Evolutionary conservation across 2,888 invertebrate genomes (phyloP), one percentile per base, ranked within the genome.

Genomic region (Orchesella flavescens): DNA sequence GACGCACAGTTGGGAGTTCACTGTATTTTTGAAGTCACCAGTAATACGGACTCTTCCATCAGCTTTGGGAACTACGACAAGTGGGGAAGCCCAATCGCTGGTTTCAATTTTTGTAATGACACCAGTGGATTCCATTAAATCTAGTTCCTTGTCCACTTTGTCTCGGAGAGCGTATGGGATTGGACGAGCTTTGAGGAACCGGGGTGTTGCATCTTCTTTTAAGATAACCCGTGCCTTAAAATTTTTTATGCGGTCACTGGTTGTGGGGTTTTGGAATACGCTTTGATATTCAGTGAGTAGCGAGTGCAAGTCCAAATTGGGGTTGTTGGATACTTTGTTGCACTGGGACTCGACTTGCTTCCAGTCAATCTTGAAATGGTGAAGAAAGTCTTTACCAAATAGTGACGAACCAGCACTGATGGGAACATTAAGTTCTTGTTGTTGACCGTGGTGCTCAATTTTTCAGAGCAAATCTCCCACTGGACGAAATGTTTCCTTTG

Each of bases 41-140:
- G 90, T 90, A n/a, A 90, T 85, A n/a, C 89, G 63, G 5, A 89
- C 85, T 63, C 75, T 61, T 0, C 89, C 89, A 80, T 90, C 87
- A 13, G 84, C 86, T 85, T 90, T 90, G 1, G 89, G 77, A 0
- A 90, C 88, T 1, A 89, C 89, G 2, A 90, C 90, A 3, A 90
- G 88, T 0, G 90, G 90, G 9, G 89, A 89, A 10, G 86, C 89
- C 89, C 89, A 34, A 21, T 87, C 85, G 53, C 86, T 79, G 73
- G 68, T 73, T 63, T 86, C 84, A 19, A 88, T 85, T 77, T 82
- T 80, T 13, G 75, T 79, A 7, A 89, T 77, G 23, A 89, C 84
- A 4, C 87, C 87, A n/a, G 66, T 49, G 5, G 83, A 43, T 10
- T 87, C 86, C 79, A 89, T 74, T 34, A 84, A 49, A 21, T 88